Evolutionary conservation across 1,140 invertebrate species (phyloP), one percentile per base, ranked within the genome.

Genomic region (Helicoverpa armigera): DNA sequence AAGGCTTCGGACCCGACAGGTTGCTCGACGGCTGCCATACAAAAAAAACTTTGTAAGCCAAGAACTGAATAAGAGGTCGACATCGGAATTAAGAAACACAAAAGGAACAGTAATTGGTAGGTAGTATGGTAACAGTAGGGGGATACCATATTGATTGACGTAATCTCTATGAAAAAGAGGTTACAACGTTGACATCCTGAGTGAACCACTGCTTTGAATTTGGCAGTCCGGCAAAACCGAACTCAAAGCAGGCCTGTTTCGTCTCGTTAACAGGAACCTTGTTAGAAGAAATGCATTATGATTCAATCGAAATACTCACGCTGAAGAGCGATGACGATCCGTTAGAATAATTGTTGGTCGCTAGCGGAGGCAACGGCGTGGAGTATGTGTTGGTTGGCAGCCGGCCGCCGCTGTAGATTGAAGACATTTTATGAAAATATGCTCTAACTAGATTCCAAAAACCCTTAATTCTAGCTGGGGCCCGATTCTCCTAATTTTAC

Each of bases 331-430:
- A 92, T 5, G 92, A 93, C 0, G 92, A 94, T 13, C 94, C 94
- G 70, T 95, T 95, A 9, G 89, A 91, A 82, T 94, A 94, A 85
- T 92, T 95, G 88, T 91, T 91, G 53, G 93, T 95, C 13, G 96
- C 95, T 13, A 96, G 87, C 65, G 96, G 95, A 18, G 96, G 95
- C 86, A 97, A 90, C 10, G 97, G 96, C 16, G 97, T 96, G 35
- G 97, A 96, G 80, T 97, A 97, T 3, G 96, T 95, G 87, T 96
- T 96, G 35, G 95, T 95, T 54, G 97, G 97, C 81, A 96, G 91
- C 89, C 96, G 96, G 14, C 95, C 95, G 86, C 96, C 96, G 61
- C 96, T 97, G 89, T 31, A 91, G 88, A 82, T 79, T 65, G 83
- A 84, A 74, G 7, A 18, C 16, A 31, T 12, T 43, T 9, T n/a